phyloP scores from a whole-genome alignment of 2,888 invertebrate species.

The Cryptus armator region DNA sequence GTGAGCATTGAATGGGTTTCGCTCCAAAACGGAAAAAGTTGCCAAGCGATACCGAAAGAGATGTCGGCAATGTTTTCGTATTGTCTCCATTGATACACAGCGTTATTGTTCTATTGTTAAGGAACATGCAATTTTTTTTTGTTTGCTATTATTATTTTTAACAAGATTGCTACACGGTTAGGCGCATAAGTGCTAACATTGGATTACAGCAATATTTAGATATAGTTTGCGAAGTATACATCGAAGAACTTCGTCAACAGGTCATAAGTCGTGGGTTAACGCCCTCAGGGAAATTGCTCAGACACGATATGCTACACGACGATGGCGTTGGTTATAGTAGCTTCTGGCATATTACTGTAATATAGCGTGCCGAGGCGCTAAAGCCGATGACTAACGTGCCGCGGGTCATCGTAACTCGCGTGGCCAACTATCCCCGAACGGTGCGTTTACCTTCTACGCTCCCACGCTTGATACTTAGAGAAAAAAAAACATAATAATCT shows the following conservation, averaged over 20 bases:
- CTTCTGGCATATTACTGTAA: conserved; percentile 27
- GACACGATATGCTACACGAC: conserved; percentile 60
- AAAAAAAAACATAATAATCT: neutral
- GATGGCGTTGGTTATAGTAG: conserved; percentile 17
- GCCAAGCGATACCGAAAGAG: neutral
- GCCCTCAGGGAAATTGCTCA: conserved; percentile 76
- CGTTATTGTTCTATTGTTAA: neutral
- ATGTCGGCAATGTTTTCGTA: neutral
- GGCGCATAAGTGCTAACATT: conserved; percentile 14
- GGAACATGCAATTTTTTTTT: conserved; percentile 38
- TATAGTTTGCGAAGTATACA: conserved; percentile 28
- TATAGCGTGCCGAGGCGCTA: conserved; percentile 32
- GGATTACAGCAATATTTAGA: conserved; percentile 27
- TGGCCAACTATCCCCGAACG: conserved; percentile 28
- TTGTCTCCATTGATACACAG: neutral
- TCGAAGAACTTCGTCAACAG: conserved; percentile 55
- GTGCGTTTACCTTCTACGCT: conserved; percentile 8
- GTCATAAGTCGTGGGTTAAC: conserved; percentile 74
- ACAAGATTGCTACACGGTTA: conserved; percentile 17
- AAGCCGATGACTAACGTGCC: conserved; percentile 54
- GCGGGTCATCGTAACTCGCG: conserved; percentile 41
- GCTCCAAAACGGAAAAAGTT: neutral
- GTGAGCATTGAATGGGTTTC: neutral
- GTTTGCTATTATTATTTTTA: neutral
- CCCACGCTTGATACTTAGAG: conserved; percentile 25